Percentiles rank a stretch among this genome's conserved stretches.
phyloP scores from a whole-genome alignment of 1,140 invertebrate genomes.

The Kradibia gibbosae region DNA sequence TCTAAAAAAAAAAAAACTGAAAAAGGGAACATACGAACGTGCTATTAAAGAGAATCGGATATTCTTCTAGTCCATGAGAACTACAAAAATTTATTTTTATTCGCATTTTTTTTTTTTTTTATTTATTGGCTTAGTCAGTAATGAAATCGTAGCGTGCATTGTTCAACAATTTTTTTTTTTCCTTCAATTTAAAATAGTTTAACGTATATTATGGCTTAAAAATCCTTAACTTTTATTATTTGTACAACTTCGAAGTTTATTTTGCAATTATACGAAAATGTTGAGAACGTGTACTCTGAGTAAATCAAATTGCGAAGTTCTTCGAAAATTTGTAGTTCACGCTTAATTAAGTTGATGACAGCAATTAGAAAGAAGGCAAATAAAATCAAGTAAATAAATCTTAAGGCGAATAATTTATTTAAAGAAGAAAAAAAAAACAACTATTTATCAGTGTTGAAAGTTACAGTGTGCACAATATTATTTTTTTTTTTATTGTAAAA shows the following conservation, averaged over 20 bases:
- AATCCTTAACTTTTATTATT: neutral
- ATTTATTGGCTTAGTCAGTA: slow-evolving; percentile 39
- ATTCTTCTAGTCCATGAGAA: neutral
- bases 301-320: slow-evolving; percentile 30
- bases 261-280: neutral
- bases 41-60: neutral
- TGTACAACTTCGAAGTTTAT: neutral
- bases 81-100: neutral
- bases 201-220: neutral
- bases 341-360: slow-evolving; percentile 28
- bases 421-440: too few species aligned
- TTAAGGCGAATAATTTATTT: too few species aligned
- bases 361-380: too few species aligned
- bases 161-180: slow-evolving; percentile 37
- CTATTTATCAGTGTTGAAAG: too few species aligned
- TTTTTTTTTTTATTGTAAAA: too few species aligned
- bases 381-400: too few species aligned
- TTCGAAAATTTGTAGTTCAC: slow-evolving; percentile 15
- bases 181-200: neutral
- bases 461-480: too few species aligned
- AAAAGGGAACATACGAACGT: neutral
- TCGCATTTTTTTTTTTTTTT: neutral
- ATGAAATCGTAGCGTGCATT: neutral
- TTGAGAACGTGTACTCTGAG: neutral
- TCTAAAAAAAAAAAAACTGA: neutral